Base-by-base conservation (phyloP, 2,113 vertebrate genomes). In the Recurvirostra avosetta region DNA sequence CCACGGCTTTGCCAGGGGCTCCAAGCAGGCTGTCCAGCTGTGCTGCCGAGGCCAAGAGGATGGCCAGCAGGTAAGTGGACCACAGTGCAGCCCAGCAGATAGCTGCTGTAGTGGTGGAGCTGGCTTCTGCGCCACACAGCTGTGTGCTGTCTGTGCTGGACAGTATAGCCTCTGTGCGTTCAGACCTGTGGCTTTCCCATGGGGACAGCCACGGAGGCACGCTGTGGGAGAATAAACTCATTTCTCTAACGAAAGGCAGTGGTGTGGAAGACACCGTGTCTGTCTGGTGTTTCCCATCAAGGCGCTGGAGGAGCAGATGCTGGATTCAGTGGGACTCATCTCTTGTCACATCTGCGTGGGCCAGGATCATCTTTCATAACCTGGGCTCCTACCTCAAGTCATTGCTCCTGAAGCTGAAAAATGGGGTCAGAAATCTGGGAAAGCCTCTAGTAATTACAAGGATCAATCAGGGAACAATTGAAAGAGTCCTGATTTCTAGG, bases 291-390 rank as follows among this genome's bases (percentile, higher is more conserved):
- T 68, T 77, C 52, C 38, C 26, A 12, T 75, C n/a, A 11, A 45
- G 32, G 49, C 27, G 21, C 50, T 62, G 45, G n/a, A 40, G 9
- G 32, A 77, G 18, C 43, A 47, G 43, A n/a, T 50, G 26, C 72
- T 30, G 26, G 23, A 25, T 88, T 86, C 56, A 32, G 52, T 45
- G 40, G 20, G 30, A 65, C 17, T 19, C 4, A 7, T 43, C 40
- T 77, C 34, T 43, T 47, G 11, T 36, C 23, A 6, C 5, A 5
- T 18, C 18, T 1, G 0, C 0, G 0, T 67, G 41, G 62, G 15
- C 10, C 41, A 62, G 41, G 49, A 41, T 47, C 13, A 4, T 32
- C 27, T 70, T 41, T 26, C 3, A 5, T 63, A 62, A 47, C 30
- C 15, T 49, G 27, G 12, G 14, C 22, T 72, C 26, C 55, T 47